These are phyloP conservation scores for Ellobius talpinus DNA, from an alignment of 2,113 vertebrate species.

Conservation along the genomic window DNA sequence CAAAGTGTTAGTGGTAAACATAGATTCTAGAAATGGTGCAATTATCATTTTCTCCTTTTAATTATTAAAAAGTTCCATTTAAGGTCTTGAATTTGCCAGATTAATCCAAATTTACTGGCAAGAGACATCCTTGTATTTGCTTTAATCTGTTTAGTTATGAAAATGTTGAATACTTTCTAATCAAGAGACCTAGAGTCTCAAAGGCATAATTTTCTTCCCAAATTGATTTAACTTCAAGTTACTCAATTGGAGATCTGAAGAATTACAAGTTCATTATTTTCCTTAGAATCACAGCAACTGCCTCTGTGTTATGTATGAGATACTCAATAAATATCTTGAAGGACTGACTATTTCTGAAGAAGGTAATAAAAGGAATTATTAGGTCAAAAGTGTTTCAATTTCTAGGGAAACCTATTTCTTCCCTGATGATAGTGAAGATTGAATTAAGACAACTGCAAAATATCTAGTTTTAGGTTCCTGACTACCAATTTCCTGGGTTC, in stretches of 20 bases:
- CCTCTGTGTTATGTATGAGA: constrained; percentile 48
- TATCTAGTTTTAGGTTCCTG: background rate
- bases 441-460: background rate
- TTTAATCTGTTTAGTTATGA: constrained; percentile 73
- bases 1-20: constrained; percentile 62
- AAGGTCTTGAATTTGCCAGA: constrained; percentile 70
- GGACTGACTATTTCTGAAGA: constrained; percentile 32
- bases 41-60: constrained; percentile 69
- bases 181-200: constrained; percentile 69
- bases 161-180: constrained; percentile 74
- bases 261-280: constrained; percentile 70
- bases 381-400: constrained; percentile 47
- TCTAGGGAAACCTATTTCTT: constrained; percentile 39
- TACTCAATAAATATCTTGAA: constrained; percentile 49
- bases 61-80: constrained; percentile 72
- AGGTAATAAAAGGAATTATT: constrained; percentile 41
- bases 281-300: constrained; percentile 56
- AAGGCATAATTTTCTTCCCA: constrained; percentile 68
- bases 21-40: constrained; percentile 59
- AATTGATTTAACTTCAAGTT: constrained; percentile 71
- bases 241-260: constrained; percentile 72
- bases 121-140: constrained; percentile 71
- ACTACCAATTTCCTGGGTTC: background rate
- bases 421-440: background rate
- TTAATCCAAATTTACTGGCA: constrained; percentile 71